Evolutionary conservation across 2,797 vertebrate species (phyloP).

Genomic region (Aldrovandia affinis): DNA sequence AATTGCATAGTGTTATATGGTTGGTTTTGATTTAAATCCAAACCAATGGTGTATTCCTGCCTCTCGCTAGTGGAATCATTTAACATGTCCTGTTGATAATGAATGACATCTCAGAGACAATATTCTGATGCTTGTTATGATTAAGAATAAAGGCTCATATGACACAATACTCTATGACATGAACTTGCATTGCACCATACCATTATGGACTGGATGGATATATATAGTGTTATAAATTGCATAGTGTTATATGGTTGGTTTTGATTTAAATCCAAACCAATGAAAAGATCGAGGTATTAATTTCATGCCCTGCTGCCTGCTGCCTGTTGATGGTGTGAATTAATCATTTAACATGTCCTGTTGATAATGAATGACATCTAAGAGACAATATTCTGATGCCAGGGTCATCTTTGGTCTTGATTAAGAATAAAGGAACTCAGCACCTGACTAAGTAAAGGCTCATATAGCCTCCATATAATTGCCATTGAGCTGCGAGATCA

Average conservation of each 20-base stretch:
- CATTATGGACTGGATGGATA: neutral
- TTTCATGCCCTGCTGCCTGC: neutral
- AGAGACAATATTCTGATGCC: neutral
- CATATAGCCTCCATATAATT: constrained; percentile 5
- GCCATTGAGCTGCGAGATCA: neutral
- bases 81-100: neutral
- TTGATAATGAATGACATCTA: no score
- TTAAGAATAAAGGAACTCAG: no score
- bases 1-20: no score
- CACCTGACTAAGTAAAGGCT: no score
- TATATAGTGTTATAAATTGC: no score
- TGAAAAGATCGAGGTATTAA: neutral
- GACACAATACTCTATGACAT: neutral
- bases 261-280: no score
- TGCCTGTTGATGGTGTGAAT: neutral
- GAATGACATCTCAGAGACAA: neutral
- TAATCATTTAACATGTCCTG: neutral
- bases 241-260: no score
- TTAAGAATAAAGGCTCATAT: neutral
- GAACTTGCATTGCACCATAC: neutral
- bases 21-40: no score
- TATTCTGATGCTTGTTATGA: neutral
- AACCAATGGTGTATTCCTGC: no score
- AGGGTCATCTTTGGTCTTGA: neutral
- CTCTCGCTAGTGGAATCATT: no score